Percentiles rank a stretch among this genome's conserved stretches.
phyloP scores from a whole-genome alignment of 64 coral and sea anemone genomes.

The Actinia equina region DNA sequence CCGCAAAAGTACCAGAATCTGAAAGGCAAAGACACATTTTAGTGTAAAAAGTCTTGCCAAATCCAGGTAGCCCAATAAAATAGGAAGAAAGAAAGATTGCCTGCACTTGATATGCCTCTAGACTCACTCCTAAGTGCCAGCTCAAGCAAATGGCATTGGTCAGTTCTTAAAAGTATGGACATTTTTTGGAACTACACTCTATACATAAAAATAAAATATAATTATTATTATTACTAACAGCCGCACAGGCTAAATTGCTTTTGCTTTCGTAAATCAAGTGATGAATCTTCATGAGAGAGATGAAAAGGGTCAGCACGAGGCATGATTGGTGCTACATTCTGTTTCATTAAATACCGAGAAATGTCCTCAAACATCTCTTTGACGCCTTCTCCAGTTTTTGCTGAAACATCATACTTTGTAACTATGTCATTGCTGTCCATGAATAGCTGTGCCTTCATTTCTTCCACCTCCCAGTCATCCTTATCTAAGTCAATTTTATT shows the following conservation, averaged over 20 bases:
- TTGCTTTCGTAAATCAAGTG: conserved; percentile 9
- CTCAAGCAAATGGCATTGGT: no score
- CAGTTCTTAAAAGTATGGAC: background rate
- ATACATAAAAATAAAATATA: no score
- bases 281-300: background rate
- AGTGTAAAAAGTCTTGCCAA: no score
- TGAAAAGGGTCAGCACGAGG: conserved; percentile 42
- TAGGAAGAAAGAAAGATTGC: no score
- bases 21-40: no score
- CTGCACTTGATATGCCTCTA: no score
- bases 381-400: conserved; percentile 88
- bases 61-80: no score
- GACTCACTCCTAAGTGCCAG: no score
- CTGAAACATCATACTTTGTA: conserved; percentile 57
- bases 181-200: background rate
- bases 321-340: conserved; percentile 11
- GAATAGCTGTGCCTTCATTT: conserved; percentile 53
- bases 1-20: no score
- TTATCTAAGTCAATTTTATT: conserved; percentile 87
- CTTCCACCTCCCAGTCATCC: conserved; percentile 57
- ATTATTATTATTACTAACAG: no score
- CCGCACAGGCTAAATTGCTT: background rate
- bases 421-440: conserved; percentile 51
- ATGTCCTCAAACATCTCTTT: conserved; percentile 76
- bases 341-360: conserved; percentile 52